Percentiles rank a stretch among this genome's conserved stretches.
These are phyloP conservation scores for Dromas ardeola DNA, from an alignment of 2,113 vertebrate genomes.

Conservation along the genomic window DNA sequence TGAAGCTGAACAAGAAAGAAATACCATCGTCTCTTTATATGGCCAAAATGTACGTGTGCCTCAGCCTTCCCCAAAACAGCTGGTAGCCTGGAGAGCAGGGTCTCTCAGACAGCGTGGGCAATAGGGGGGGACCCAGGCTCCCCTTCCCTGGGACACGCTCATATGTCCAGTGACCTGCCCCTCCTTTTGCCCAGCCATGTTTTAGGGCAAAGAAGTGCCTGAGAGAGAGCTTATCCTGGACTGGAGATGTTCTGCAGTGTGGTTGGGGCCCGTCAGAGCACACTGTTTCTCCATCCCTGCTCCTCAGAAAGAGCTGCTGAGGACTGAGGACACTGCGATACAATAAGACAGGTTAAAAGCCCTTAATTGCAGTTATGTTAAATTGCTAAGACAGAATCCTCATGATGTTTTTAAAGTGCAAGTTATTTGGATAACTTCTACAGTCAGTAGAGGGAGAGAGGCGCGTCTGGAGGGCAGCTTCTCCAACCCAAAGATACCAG, in stretches of 20 bases:
- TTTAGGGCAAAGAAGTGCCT: background rate
- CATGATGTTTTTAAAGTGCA: background rate
- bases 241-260: background rate
- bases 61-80: background rate
- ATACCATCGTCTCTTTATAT: background rate
- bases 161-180: background rate
- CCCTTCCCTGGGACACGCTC: background rate
- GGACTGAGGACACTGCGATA: background rate
- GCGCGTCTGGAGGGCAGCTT: background rate
- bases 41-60: background rate
- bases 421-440: background rate
- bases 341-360: background rate
- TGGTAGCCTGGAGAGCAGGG: background rate
- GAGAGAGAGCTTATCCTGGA: background rate
- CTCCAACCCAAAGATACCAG: background rate
- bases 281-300: background rate
- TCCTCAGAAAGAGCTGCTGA: background rate
- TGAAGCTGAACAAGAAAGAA: background rate
- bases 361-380: background rate
- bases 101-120: background rate
- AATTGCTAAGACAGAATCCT: background rate
- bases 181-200: background rate
- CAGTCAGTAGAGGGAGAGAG: background rate
- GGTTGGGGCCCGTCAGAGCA: background rate
- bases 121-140: background rate